phyloP scores from a whole-genome alignment of 2,113 vertebrate species.

The Dasypus novemcinctus region DNA sequence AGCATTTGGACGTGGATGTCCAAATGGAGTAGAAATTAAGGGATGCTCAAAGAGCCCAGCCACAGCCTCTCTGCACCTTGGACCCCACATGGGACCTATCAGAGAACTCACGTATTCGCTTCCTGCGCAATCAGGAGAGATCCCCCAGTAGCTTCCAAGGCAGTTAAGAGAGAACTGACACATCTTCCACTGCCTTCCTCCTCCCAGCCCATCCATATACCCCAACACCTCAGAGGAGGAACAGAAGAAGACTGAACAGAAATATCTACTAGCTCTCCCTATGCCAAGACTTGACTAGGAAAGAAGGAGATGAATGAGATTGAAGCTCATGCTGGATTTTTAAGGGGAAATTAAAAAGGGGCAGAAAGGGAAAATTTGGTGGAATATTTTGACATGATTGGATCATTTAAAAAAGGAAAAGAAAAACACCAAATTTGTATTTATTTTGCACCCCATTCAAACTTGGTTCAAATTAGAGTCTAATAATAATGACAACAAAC shows the following conservation, averaged over 20 bases:
- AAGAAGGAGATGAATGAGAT: neutral
- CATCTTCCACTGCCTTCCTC: neutral
- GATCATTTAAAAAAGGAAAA: neutral
- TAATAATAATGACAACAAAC: neutral
- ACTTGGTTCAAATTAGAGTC: neutral
- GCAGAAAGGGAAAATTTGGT: neutral
- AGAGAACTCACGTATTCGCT: neutral
- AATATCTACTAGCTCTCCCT: too few species aligned
- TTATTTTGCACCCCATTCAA: neutral
- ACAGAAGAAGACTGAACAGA: too few species aligned
- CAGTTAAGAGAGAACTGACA: neutral
- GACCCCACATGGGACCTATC: neutral
- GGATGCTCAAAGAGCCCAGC: too few species aligned
- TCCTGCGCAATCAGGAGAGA: neutral
- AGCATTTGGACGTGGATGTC: neutral
- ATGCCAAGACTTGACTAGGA: fast-evolving
- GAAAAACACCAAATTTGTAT: neutral
- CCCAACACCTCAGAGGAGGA: neutral
- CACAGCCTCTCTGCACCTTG: neutral
- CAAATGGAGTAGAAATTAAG: neutral
- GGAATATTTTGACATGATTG: neutral
- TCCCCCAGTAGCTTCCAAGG: neutral
- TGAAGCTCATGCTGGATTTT: neutral
- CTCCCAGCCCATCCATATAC: neutral
- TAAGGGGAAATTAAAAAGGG: neutral